phyloP scores from a whole-genome alignment of 2,113 vertebrate species.

The Hydrochoerus hydrochaeris region DNA sequence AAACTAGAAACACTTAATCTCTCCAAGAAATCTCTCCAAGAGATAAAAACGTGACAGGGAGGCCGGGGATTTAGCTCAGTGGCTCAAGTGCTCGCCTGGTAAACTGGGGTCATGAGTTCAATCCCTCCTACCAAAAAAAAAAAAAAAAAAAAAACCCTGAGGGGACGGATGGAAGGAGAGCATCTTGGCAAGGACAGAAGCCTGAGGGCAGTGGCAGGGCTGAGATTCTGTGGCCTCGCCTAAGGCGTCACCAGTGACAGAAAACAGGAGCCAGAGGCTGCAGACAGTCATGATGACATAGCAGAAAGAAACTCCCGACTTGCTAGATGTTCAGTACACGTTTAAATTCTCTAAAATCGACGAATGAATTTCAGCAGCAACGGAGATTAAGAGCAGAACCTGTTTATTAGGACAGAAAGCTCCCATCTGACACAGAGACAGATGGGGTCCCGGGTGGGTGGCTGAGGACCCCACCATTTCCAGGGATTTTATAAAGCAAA shows the following conservation, averaged over 20 bases:
- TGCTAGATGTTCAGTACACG: neutral
- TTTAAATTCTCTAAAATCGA: neutral
- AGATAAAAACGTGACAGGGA: neutral
- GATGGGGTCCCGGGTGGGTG: neutral
- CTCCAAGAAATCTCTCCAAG: neutral
- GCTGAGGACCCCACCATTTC: neutral
- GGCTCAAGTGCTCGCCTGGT: no score
- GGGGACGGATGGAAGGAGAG: neutral
- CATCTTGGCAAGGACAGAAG: neutral
- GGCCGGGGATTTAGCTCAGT: no score
- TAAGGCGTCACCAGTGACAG: conserved; percentile 51
- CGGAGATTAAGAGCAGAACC: neutral
- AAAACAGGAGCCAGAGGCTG: neutral
- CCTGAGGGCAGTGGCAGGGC: neutral
- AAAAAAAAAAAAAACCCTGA: neutral
- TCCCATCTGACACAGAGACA: neutral
- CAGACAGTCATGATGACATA: neutral
- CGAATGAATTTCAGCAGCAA: neutral
- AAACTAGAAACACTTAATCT: neutral
- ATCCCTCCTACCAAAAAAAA: no score
- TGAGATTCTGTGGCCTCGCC: neutral
- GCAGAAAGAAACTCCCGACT: neutral
- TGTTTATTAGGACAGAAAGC: neutral
- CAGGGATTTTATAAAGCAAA: neutral
- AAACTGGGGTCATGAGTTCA: no score